These are phyloP conservation scores for Rhodeus uyekii DNA, from an alignment of 2,797 vertebrate genomes.

Conservation along the genomic window DNA sequence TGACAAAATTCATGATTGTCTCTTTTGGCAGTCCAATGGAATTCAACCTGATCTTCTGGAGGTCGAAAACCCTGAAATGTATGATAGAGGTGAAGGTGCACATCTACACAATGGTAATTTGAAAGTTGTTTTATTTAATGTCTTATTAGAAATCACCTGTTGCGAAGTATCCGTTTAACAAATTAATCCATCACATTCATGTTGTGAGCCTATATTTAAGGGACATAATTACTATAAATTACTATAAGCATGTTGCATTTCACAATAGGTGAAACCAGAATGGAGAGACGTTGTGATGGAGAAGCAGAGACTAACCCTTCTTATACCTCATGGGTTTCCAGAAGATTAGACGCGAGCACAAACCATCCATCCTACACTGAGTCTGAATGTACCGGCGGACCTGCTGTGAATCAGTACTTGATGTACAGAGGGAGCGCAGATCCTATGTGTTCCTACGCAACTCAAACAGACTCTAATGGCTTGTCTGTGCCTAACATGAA, in stretches of 20 bases:
- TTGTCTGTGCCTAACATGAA: conserved; percentile 29
- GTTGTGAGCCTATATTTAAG: neutral
- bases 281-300: neutral
- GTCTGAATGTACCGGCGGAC: conserved; percentile 21
- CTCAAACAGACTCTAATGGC: conserved; percentile 4
- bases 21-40: conserved; percentile 36
- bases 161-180: neutral
- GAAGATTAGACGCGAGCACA: conserved; percentile 20
- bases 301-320: conserved; percentile 6
- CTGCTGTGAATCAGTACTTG: conserved; percentile 40
- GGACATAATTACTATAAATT: neutral
- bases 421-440: conserved; percentile 31
- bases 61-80: conserved; percentile 38
- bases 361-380: conserved; percentile 34
- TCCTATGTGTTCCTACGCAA: conserved; percentile 21
- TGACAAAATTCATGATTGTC: neutral
- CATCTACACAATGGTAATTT: conserved; percentile 24
- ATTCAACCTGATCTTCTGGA: conserved; percentile 35
- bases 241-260: neutral
- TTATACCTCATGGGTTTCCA: conserved; percentile 46
- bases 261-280: conserved; percentile 3
- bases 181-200: neutral
- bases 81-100: conserved; percentile 14
- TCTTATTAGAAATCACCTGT: neutral
- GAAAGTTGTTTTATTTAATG: neutral